Conservation (phyloP, 2,113 vertebrate species). For the Chitala chitala region DNA sequence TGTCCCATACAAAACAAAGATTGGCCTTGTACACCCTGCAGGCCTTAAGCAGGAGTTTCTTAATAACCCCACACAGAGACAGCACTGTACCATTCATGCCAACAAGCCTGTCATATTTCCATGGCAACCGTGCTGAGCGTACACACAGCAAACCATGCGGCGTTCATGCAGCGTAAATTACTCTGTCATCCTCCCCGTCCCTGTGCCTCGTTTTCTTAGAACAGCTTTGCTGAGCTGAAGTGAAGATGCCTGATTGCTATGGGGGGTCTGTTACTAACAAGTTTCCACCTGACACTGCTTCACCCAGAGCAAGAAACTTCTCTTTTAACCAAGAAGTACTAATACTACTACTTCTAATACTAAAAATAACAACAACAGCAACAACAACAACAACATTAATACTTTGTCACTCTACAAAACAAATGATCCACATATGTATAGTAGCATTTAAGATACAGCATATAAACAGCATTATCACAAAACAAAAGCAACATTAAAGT, state of each 20-base stretch:
- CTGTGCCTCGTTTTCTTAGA: conserved; percentile 28
- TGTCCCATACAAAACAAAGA: conserved; percentile 37
- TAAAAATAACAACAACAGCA: too few relatives aligned
- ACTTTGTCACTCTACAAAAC: too few relatives aligned
- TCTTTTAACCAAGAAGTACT: too few relatives aligned
- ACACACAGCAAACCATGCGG: conserved; percentile 28
- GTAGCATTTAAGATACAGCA: too few relatives aligned
- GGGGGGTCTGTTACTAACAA: too few relatives aligned
- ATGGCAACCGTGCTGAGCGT: conserved; percentile 24
- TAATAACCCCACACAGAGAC: not conserved
- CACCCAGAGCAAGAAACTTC: not conserved
- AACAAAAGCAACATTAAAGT: too few relatives aligned
- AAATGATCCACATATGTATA: too few relatives aligned
- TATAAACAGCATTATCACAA: too few relatives aligned
- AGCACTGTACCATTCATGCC: conserved; percentile 16
- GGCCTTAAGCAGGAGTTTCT: conserved; percentile 34
- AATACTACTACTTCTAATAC: too few relatives aligned
- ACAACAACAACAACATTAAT: too few relatives aligned
- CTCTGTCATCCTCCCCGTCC: conserved; percentile 31
- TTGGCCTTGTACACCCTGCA: conserved; percentile 31
- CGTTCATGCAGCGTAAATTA: conserved; percentile 43
- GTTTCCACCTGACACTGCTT: not conserved
- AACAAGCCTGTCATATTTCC: conserved; percentile 9
- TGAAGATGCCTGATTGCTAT: not conserved
- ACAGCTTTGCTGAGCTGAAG: conserved; percentile 34